Conservation (phyloP, 2,113 vertebrate species). For the Forbesichthys agassizii region DNA sequence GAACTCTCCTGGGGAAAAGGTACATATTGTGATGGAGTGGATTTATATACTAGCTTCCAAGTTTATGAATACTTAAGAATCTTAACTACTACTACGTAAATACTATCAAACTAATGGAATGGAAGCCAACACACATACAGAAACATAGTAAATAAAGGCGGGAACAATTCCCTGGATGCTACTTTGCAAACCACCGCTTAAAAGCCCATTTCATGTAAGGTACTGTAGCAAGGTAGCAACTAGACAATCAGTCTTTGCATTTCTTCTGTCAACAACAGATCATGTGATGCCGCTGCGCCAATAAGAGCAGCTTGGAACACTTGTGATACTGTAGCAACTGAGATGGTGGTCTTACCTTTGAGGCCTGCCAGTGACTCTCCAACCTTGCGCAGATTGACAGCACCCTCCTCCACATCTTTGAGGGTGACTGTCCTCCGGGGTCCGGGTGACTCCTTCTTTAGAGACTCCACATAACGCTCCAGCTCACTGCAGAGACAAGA, state of each 20-base stretch:
- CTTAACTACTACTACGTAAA: too few species aligned
- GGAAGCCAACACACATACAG: too few species aligned
- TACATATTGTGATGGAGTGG: not conserved
- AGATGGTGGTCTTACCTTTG: conserved; percentile 79
- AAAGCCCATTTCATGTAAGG: too few species aligned
- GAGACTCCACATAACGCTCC: conserved; percentile 86
- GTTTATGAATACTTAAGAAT: not conserved
- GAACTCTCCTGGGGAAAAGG: conserved; percentile 83
- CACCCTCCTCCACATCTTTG: conserved; percentile 93
- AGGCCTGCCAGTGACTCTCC: conserved; percentile 91
- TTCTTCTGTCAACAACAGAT: too few species aligned
- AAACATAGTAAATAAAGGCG: too few species aligned
- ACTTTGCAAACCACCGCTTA: too few species aligned
- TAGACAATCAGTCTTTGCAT: too few species aligned
- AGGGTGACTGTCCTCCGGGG: conserved; percentile 78
- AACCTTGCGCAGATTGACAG: conserved; percentile 88
- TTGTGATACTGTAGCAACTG: not conserved
- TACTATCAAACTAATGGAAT: too few species aligned
- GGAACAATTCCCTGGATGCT: too few species aligned
- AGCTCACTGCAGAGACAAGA: conserved; percentile 79
- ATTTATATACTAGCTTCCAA: not conserved
- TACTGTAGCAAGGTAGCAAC: too few species aligned
- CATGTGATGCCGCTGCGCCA: too few species aligned
- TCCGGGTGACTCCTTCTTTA: conserved; percentile 79
- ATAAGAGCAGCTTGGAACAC: too few species aligned